phyloP scores from a whole-genome alignment of 2,797 vertebrate species.

The Miichthys miiuy region DNA sequence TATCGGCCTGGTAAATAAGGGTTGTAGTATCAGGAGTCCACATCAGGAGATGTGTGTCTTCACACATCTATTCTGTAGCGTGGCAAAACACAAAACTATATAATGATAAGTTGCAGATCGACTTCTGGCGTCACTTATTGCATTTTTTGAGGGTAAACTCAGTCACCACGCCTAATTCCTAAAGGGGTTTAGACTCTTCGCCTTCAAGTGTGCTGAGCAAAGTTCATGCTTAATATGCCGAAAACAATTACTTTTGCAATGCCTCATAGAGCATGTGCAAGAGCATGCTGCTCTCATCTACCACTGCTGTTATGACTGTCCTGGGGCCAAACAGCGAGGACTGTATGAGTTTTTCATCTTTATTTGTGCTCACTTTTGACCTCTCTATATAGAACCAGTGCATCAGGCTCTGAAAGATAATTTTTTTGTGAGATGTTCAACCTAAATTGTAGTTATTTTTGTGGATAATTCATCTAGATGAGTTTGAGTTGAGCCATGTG shows the following conservation, averaged over 20 bases:
- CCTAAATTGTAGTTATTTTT: neutral
- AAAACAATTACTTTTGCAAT: constrained; percentile 52
- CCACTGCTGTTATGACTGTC: constrained; percentile 32
- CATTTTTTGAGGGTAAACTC: constrained; percentile 58
- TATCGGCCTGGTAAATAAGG: constrained; percentile 68
- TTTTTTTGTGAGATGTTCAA: constrained; percentile 10
- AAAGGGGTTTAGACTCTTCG: constrained; percentile 28
- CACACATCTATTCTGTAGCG: constrained; percentile 39
- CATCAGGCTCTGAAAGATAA: neutral
- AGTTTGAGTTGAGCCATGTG: too few species aligned
- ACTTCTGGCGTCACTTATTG: constrained; percentile 64
- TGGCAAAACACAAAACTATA: constrained; percentile 44
- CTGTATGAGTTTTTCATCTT: constrained; percentile 16
- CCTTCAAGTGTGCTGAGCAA: constrained; percentile 45
- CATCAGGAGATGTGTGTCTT: constrained; percentile 63
- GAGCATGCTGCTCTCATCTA: constrained; percentile 32
- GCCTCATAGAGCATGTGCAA: constrained; percentile 29
- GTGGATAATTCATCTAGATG: too few species aligned
- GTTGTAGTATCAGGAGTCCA: constrained; percentile 39
- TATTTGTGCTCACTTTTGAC: constrained; percentile 11
- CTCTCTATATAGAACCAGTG: neutral
- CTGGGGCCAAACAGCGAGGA: constrained; percentile 7
- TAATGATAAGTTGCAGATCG: constrained; percentile 71
- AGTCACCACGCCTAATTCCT: constrained; percentile 58
- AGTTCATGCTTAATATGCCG: constrained; percentile 47